A percentile compares a stretch with the other conserved stretches of the same genome.
Conservation (phyloP, 2,797 vertebrate genomes). For the Coregonus ussuriensis region DNA sequence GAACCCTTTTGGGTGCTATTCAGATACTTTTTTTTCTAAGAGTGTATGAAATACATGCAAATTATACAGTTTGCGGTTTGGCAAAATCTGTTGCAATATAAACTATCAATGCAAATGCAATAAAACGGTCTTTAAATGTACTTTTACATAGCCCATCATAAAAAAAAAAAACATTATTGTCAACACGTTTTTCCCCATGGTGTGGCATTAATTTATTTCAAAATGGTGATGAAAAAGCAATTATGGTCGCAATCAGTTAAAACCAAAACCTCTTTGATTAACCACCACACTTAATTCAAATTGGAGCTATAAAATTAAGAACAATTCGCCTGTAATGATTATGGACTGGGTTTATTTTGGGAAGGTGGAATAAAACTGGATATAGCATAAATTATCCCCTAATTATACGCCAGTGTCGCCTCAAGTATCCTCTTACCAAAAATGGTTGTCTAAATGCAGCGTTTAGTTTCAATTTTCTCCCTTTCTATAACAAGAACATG, state of each 20-base stretch:
- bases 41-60: constrained; percentile 86
- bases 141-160: constrained; percentile 65
- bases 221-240: constrained; percentile 88
- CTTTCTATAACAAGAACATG: constrained; percentile 97
- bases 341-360: constrained; percentile 99
- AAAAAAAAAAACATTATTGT: constrained; percentile 79
- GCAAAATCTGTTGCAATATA: constrained; percentile 86
- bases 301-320: constrained; percentile 98
- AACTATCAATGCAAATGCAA: constrained; percentile 79
- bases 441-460: constrained; percentile 99
- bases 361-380: constrained; percentile 99
- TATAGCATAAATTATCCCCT: constrained; percentile 99
- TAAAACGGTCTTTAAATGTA: constrained; percentile 81
- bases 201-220: constrained; percentile 87
- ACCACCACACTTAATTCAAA: constrained; percentile 97
- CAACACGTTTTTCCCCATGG: constrained; percentile 82
- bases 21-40: neutral
- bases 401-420: constrained; percentile 99
- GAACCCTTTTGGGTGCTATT: too few species aligned
- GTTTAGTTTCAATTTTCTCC: constrained; percentile 99
- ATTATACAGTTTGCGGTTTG: constrained; percentile 88
- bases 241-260: constrained; percentile 97
- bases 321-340: constrained; percentile 99
- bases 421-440: constrained; percentile 99
- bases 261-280: constrained; percentile 95